Evolutionary conservation across 2,797 vertebrate genomes (phyloP).

Genomic region (Anas georgica): DNA sequence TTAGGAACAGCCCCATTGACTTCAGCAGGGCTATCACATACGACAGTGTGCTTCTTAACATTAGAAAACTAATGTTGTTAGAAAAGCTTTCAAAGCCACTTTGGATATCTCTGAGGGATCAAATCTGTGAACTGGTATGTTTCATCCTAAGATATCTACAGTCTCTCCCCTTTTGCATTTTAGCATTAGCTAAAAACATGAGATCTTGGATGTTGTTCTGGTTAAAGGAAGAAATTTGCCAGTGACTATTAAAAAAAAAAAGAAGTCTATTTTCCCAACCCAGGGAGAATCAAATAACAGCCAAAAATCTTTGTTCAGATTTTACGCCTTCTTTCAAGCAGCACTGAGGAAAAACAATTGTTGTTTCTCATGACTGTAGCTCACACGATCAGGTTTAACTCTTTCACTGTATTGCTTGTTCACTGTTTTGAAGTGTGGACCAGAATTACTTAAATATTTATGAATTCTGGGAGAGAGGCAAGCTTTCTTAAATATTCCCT

Average conservation of each 20-base stretch:
- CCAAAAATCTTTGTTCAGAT: background rate
- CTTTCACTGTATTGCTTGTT: background rate
- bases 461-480: background rate
- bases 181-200: background rate
- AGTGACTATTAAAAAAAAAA: background rate
- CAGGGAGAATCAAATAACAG: background rate
- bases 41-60: background rate
- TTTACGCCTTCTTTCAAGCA: background rate
- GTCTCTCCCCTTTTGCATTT: background rate
- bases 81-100: background rate
- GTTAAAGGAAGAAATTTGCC: background rate
- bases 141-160: background rate
- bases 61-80: background rate
- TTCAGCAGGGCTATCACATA: background rate
- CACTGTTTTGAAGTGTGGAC: background rate
- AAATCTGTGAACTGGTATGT: background rate
- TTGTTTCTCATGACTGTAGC: background rate
- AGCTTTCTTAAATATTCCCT: background rate
- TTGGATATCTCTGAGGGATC: background rate
- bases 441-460: slow-evolving; percentile 24
- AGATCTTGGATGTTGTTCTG: background rate
- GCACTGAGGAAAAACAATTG: background rate
- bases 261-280: background rate
- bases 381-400: background rate
- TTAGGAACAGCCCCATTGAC: background rate